Base-by-base conservation (phyloP, 64 coral and sea anemone genomes). In the Montipora efflorescens region DNA sequence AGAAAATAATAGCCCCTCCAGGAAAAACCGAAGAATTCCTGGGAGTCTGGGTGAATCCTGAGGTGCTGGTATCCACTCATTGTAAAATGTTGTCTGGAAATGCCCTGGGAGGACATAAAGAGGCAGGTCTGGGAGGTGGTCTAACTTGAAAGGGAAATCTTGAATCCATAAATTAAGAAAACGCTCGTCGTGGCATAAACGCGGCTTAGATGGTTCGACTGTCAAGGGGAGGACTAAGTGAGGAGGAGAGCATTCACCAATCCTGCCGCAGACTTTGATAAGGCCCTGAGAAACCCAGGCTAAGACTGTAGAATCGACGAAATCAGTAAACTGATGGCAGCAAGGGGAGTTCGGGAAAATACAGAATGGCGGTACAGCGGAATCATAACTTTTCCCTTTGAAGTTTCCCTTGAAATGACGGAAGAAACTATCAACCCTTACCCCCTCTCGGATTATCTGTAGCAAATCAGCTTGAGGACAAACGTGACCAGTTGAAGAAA, bases 101-200 rank as follows among this genome's bases (percentile, higher is more conserved):
- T 77, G 70, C 16, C 69, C 68, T 18, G 87, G 74, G 6, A 77
- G 57, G 3, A 89, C 70, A 74, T 74, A 74, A 19, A 45, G 47
- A 18, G 87, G 87, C 48, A 90, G 72, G 15, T 90, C 87, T n/a
- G 87, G 72, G 2, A 77, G 51, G 22, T 90, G 75, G 50, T 90
- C 87, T 14, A 90, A 57, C 19, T 52, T 90, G 22, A 90, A 90
- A 20, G 74, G 74, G 20, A 58, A 21, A 36, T 90, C 87, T 16
- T 28, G 49, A n/a, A 89, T 76, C 87, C 87, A 15, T 21, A 83
- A 83, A n/a, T n/a, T n/a, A n/a, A 23, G 36, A 25, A 86, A 86
- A 28, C 82, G 82, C 59, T 86, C 82, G 36, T 86, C 82, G 23
- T 86, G 57, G 59, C 82, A 86, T 22, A 68, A 45, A 12, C 57